Evolutionary conservation across 2,797 vertebrate species (phyloP).

Genomic region (Novumbra hubbsi): DNA sequence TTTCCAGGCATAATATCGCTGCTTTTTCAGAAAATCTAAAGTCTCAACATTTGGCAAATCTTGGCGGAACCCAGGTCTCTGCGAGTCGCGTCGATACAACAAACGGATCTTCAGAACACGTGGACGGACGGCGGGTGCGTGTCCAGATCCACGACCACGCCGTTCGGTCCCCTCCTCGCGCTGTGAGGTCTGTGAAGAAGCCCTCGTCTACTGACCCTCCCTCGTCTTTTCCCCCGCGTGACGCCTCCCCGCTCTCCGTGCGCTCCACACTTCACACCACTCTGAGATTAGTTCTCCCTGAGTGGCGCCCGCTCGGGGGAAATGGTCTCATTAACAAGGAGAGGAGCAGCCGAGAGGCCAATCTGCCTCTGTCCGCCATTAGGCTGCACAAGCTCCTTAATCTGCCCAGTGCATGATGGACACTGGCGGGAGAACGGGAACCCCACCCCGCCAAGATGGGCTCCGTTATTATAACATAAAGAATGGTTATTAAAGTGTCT

Average conservation of each 20-base stretch:
- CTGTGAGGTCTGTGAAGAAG: neutral
- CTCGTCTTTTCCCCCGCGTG: conserved; percentile 55
- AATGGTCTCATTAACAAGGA: conserved; percentile 79
- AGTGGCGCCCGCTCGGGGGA: conserved; percentile 66
- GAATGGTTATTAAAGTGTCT: conserved; percentile 82
- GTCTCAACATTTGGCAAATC: neutral
- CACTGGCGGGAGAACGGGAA: conserved; percentile 75
- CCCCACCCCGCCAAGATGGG: conserved; percentile 68
- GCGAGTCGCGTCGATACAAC: neutral
- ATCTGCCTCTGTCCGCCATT: conserved; percentile 74
- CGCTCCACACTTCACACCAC: conserved; percentile 62
- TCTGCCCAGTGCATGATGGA: conserved; percentile 74
- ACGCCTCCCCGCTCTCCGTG: conserved; percentile 50
- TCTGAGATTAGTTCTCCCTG: conserved; percentile 69
- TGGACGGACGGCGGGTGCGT: neutral
- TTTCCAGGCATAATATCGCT: neutral
- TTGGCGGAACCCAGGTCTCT: neutral
- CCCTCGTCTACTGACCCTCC: conserved; percentile 24
- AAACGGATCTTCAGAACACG: neutral
- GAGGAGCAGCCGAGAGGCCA: conserved; percentile 69
- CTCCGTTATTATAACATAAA: conserved; percentile 80
- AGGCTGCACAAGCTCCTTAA: conserved; percentile 68
- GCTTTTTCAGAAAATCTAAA: too few relatives aligned
- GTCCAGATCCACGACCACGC: neutral
- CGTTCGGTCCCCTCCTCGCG: neutral